Conservation (phyloP, 2,888 invertebrate species). For the Amphipyra tragopoginis region DNA sequence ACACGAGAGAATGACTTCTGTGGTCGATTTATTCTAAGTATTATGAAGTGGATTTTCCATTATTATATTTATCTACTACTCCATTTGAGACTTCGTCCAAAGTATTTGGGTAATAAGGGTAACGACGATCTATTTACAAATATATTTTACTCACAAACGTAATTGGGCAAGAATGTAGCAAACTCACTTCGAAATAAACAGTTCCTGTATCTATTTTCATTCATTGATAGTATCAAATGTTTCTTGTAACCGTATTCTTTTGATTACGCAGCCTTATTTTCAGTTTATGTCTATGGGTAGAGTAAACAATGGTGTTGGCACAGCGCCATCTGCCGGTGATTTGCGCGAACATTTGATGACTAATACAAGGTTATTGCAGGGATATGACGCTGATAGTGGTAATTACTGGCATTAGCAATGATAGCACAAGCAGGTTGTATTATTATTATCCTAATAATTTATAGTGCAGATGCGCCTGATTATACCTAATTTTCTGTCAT, state of each 20-base stretch:
- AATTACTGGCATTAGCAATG: conserved; percentile 52
- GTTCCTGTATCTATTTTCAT: conserved; percentile 45
- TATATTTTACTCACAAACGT: conserved; percentile 5
- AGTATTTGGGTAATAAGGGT: conserved; percentile 1
- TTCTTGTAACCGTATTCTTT: conserved; percentile 42
- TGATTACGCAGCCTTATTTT: conserved; percentile 64
- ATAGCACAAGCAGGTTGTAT: conserved; percentile 25
- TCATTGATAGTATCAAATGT: conserved; percentile 43
- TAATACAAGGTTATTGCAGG: conserved; percentile 72
- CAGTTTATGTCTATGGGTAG: conserved; percentile 70
- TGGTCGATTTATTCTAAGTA: background rate
- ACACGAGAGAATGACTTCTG: too few species aligned
- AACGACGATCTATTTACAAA: conserved; percentile 5
- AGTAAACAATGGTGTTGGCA: conserved; percentile 80
- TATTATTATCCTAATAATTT: conserved; percentile 33
- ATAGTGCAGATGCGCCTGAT: conserved; percentile 24
- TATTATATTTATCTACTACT: background rate
- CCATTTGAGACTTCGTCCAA: background rate
- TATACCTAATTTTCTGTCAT: conserved; percentile 18
- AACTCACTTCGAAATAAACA: conserved; percentile 11
- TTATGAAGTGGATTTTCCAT: conserved; percentile 9
- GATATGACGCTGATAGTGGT: conserved; percentile 60
- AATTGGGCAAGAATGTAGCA: conserved; percentile 12
- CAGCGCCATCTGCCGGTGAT: conserved; percentile 74
- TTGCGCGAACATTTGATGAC: conserved; percentile 62